Evolutionary conservation across 2,888 invertebrate genomes (phyloP), one percentile per base, ranked within the genome.

Genomic region (Apamea crenata): DNA sequence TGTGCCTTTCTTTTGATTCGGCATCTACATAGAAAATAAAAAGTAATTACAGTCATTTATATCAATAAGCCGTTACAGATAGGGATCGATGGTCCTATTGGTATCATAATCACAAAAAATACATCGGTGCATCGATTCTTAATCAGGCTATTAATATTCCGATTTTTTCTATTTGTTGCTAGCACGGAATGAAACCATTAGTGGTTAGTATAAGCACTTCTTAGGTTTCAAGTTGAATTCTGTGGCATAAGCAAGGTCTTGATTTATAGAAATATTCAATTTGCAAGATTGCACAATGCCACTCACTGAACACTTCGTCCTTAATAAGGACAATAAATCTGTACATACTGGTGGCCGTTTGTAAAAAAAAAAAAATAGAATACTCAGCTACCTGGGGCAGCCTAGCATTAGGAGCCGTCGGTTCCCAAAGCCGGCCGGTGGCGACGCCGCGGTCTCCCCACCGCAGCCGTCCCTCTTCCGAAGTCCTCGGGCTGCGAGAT

Each of bases 391-490:
- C 97, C 94, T 97, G 97, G 80, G 97, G 97, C 72, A 97, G 91
- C 85, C 97, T 93, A 56, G 95, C 96, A 72, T 94, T 96, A 7
- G 97, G 96, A 12, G 95, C 95, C 40, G 96, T 96, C 44, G 98
- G 97, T 88, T 98, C 98, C 98, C 98, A 98, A 59, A 98, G 97
- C 78, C 97, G 97, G 25, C 97, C 98, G 3, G 98, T 97, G 68
- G 97, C 97, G 53, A 98, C 97, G 2, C 97, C 98, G 80, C 97
- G 97, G 93, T 98, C 98, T 18, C 98, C 98, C 98, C 98, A 98
- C 86, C 98, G 98, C 1, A 97, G 97, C 6, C 98, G 96, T 53
- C 98, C 98, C 84, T 98, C 97, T 81, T 97, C 97, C 25, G 93
- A 94, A 0, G 94, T 94, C 5, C 95, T 91, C 3, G 95, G 94